phyloP scores from a whole-genome alignment of 2,888 invertebrate species.

The Pilophorus perplexus region DNA sequence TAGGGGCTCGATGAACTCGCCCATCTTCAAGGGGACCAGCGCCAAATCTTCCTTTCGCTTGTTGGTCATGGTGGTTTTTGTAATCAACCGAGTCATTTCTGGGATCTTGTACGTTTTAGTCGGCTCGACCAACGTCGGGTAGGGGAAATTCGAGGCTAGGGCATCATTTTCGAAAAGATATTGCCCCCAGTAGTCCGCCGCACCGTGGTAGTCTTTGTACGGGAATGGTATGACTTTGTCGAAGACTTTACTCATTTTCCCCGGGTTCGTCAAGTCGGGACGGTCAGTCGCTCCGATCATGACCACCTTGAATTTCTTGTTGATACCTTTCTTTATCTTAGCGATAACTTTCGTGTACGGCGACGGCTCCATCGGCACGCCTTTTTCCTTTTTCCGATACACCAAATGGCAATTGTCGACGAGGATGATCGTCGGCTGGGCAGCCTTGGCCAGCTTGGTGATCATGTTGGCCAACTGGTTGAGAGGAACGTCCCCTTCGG shows the following conservation, averaged over 20 bases:
- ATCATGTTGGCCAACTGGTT: slow-evolving; percentile 18
- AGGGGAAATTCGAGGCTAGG: slow-evolving; percentile 1
- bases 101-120: slow-evolving; percentile 26
- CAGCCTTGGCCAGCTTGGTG: slow-evolving; percentile 23
- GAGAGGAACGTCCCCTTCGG: slow-evolving; percentile 18
- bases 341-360: slow-evolving; percentile 19
- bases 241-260: slow-evolving; percentile 26
- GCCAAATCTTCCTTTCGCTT: slow-evolving; percentile 6
- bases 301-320: slow-evolving; percentile 18
- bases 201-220: slow-evolving; percentile 22
- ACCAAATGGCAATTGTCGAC: slow-evolving; percentile 25
- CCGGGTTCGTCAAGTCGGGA: slow-evolving; percentile 1
- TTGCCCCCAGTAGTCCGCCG: slow-evolving; percentile 27
- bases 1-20: slow-evolving; percentile 18
- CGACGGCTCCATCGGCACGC: background rate
- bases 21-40: background rate
- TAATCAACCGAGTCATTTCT: background rate
- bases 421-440: slow-evolving; percentile 26
- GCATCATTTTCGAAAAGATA: slow-evolving; percentile 1
- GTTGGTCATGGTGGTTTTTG: slow-evolving; percentile 1
- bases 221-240: slow-evolving; percentile 31
- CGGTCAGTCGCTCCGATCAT: slow-evolving; percentile 25
- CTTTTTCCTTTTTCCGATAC: slow-evolving; percentile 15
- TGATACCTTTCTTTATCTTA: slow-evolving; percentile 28
- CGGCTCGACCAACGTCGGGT: slow-evolving; percentile 15